A percentile compares a stretch with the other conserved stretches of the same genome.
phyloP scores from a whole-genome alignment of 2,797 vertebrate genomes.

The Pangasius sanitwongsei region DNA sequence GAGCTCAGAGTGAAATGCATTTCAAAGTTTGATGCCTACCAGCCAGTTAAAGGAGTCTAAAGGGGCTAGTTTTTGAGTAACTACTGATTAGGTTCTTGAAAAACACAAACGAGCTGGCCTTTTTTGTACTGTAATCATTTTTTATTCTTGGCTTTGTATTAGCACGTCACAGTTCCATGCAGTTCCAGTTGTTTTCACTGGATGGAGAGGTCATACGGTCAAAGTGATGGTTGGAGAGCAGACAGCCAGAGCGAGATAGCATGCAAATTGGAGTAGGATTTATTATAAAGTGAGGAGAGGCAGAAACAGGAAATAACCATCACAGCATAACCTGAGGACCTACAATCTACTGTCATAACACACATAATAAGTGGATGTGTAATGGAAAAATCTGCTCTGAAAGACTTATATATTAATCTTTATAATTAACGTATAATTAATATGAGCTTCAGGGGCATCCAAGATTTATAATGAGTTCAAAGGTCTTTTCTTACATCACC shows the following conservation, averaged over 20 bases:
- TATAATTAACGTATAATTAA: not conserved
- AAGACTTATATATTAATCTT: not conserved
- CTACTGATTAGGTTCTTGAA: slow-evolving; percentile 8
- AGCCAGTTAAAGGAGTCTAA: not conserved
- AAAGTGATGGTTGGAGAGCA: not conserved
- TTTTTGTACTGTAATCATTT: not conserved
- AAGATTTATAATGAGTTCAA: not conserved
- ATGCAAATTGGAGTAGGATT: not conserved
- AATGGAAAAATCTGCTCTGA: not conserved
- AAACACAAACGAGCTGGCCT: slow-evolving; percentile 6
- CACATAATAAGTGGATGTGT: not conserved
- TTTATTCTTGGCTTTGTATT: not conserved
- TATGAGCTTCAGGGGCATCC: not conserved
- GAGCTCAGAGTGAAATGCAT: slow-evolving; percentile 28
- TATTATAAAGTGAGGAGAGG: not conserved
- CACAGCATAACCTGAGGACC: not conserved
- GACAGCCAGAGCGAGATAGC: not conserved
- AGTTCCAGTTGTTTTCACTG: not conserved
- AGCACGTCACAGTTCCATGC: not conserved
- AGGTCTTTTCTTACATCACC: not conserved
- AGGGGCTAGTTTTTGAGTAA: slow-evolving; percentile 8
- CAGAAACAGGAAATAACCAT: not conserved
- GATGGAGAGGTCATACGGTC: not conserved
- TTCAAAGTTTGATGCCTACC: slow-evolving; percentile 14
- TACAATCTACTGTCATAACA: too few relatives aligned